phyloP scores from a whole-genome alignment of 1,140 invertebrate species.

The Atta texana region DNA sequence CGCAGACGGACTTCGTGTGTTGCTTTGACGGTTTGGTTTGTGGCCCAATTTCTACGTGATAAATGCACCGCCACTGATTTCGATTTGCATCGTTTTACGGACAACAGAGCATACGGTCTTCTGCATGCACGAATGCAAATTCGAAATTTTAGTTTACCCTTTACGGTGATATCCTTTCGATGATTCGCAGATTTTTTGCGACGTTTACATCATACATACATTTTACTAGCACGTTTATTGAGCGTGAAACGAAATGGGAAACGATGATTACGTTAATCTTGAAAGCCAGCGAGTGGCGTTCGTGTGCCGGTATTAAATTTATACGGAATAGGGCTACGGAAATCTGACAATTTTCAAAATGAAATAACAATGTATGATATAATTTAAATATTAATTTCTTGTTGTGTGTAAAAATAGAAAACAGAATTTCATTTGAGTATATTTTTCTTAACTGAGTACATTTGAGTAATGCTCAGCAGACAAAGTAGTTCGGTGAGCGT shows the following conservation, averaged over 20 bases:
- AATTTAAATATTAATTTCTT: no score
- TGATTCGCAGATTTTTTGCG: conserved; percentile 1
- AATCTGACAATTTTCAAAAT: no score
- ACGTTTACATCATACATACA: conserved; percentile 2
- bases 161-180: conserved; percentile 15
- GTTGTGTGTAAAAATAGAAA: no score
- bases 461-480: no score
- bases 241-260: not conserved
- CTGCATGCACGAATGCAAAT: conserved; percentile 52
- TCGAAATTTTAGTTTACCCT: conserved; percentile 51
- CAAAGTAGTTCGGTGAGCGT: no score
- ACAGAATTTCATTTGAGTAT: no score
- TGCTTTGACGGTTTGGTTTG: conserved; percentile 62
- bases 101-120: conserved; percentile 26
- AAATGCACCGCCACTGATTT: conserved; percentile 34
- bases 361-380: no score
- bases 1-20: conserved; percentile 20
- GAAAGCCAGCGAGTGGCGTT: conserved; percentile 1
- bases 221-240: conserved; percentile 31
- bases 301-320: not conserved
- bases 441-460: no score
- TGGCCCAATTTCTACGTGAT: conserved; percentile 60
- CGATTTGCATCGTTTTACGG: conserved; percentile 6
- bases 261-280: conserved; percentile 15
- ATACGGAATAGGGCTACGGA: not conserved